A percentile compares a stretch with the other conserved stretches of the same genome.
Evolutionary conservation across 2,113 vertebrate genomes (phyloP).

Genomic region (Xenotilapia leptura): DNA sequence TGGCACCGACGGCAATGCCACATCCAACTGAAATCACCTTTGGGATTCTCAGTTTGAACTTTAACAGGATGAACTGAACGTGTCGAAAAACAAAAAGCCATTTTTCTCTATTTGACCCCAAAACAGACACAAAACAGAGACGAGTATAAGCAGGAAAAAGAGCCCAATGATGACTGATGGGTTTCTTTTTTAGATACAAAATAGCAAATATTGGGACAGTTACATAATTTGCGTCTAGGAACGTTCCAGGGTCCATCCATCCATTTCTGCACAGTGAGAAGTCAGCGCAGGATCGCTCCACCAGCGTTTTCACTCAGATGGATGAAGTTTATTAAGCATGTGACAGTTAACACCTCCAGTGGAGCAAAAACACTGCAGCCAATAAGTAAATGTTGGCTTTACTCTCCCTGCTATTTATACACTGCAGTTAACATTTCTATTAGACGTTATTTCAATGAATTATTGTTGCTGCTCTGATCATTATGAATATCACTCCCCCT

Average conservation of each 20-base stretch:
- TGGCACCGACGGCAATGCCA: background rate
- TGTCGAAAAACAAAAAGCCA: background rate
- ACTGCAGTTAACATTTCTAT: constrained; percentile 30
- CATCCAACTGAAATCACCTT: background rate
- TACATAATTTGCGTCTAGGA: background rate
- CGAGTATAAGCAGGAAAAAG: background rate
- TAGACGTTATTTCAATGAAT: constrained; percentile 42
- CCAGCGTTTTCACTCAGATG: constrained; percentile 40
- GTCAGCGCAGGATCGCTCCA: background rate
- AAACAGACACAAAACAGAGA: background rate
- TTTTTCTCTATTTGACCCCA: background rate
- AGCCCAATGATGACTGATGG: background rate
- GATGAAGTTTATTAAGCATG: constrained; percentile 64
- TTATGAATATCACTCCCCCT: constrained; percentile 21
- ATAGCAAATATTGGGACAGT: background rate
- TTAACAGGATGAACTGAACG: background rate
- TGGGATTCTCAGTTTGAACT: background rate
- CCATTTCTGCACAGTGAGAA: background rate
- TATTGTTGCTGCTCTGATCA: constrained; percentile 33
- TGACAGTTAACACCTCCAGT: constrained; percentile 50
- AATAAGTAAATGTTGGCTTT: constrained; percentile 51
- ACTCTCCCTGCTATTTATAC: constrained; percentile 35
- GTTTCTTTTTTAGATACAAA: background rate
- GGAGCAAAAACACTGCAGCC: constrained; percentile 25
- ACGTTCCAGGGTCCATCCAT: background rate